Percentiles rank a stretch among this genome's conserved stretches.
These are phyloP conservation scores for Parnassius mnemosyne DNA, from an alignment of 2,888 invertebrate species.

Conservation along the genomic window DNA sequence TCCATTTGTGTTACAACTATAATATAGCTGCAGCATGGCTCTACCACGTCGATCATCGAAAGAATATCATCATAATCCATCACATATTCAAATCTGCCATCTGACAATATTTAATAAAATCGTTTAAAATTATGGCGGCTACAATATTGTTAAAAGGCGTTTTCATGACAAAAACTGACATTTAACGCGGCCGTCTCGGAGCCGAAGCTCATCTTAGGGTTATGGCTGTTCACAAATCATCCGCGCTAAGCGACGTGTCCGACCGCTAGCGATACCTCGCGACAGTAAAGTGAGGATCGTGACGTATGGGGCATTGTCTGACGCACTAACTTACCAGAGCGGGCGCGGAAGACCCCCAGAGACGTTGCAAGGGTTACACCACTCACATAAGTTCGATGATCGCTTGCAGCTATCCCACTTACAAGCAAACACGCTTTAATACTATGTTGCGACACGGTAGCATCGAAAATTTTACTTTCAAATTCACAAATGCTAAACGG, in stretches of 20 bases:
- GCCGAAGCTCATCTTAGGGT: slow-evolving; percentile 13
- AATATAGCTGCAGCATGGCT: no score
- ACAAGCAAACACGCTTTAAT: slow-evolving; percentile 28
- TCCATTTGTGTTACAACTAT: no score
- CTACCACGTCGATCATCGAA: no score
- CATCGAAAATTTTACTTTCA: slow-evolving; percentile 66
- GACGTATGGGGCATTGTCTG: slow-evolving; percentile 73
- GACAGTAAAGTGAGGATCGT: slow-evolving; percentile 63
- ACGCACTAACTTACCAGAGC: slow-evolving; percentile 37
- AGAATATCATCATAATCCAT: no score
- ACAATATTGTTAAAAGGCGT: not conserved
- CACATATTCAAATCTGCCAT: no score
- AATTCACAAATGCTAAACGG: slow-evolving; percentile 72
- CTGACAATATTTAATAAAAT: slow-evolving; percentile 1
- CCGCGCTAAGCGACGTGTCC: slow-evolving; percentile 66
- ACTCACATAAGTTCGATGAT: slow-evolving; percentile 36
- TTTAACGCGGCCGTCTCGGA: slow-evolving; percentile 9
- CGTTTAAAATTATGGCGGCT: not conserved
- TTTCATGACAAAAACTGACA: slow-evolving; percentile 5
- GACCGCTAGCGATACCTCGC: slow-evolving; percentile 68
- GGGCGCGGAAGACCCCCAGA: slow-evolving; percentile 34
- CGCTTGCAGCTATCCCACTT: slow-evolving; percentile 3
- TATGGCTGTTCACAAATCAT: slow-evolving; percentile 60
- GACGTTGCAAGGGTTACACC: slow-evolving; percentile 33
- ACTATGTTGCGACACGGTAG: slow-evolving; percentile 75